These are phyloP conservation scores for Toxotes jaculatrix DNA, from an alignment of 2,113 vertebrate genomes.

Conservation along the genomic window DNA sequence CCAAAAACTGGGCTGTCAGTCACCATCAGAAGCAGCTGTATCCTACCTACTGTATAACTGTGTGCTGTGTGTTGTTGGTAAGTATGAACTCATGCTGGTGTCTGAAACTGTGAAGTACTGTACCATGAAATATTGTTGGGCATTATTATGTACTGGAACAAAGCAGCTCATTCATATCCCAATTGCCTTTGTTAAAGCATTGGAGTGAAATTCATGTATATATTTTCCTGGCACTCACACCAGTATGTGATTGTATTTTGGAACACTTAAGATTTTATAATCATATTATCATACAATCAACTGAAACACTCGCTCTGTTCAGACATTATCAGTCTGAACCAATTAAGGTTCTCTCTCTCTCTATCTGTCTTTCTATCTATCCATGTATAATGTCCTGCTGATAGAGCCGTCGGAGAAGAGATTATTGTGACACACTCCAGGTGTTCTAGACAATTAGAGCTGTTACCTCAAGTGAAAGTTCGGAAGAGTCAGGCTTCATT, in stretches of 20 bases:
- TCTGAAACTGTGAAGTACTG: slow-evolving; percentile 5
- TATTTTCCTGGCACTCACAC: not conserved
- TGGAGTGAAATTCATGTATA: not conserved
- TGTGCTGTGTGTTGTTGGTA: slow-evolving; percentile 29
- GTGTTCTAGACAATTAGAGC: too few relatives aligned
- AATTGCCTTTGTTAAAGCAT: not conserved
- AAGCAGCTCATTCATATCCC: slow-evolving; percentile 21
- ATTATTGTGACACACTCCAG: too few relatives aligned
- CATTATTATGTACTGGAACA: slow-evolving; percentile 2
- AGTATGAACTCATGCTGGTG: slow-evolving; percentile 19
- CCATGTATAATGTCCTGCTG: not conserved
- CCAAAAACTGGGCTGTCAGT: slow-evolving; percentile 1
- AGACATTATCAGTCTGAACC: too few relatives aligned
- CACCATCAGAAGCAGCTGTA: slow-evolving; percentile 8
- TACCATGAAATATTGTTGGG: slow-evolving; percentile 11
- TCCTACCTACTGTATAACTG: slow-evolving; percentile 2
- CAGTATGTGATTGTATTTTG: too few relatives aligned
- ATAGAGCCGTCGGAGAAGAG: too few relatives aligned
- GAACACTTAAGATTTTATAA: too few relatives aligned
- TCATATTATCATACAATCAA: too few relatives aligned
- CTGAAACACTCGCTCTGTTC: too few relatives aligned
- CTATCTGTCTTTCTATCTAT: too few relatives aligned
- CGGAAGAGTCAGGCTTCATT: too few relatives aligned
- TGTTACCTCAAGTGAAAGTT: too few relatives aligned
- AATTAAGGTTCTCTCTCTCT: too few relatives aligned